phyloP scores from a whole-genome alignment of 2,797 vertebrate species.

The Urocyon cinereoargenteus region DNA sequence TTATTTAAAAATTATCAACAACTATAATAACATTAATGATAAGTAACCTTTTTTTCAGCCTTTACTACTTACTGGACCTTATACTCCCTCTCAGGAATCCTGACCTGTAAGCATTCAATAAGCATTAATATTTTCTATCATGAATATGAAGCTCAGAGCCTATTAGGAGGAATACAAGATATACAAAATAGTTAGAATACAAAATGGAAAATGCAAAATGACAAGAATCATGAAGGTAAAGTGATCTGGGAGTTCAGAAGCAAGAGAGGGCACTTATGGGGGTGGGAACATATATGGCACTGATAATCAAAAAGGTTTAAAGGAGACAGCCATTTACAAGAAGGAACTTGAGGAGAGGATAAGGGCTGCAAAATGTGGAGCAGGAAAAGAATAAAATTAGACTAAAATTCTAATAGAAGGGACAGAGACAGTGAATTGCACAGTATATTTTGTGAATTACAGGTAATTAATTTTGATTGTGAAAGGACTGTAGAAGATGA shows the following conservation, averaged over 20 bases:
- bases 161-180: not conserved
- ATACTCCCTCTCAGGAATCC: not conserved
- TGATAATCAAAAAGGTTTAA: constrained; percentile 22
- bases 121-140: not conserved
- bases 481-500: not conserved
- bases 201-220: not conserved
- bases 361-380: not conserved
- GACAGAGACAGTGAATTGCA: not conserved
- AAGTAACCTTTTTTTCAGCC: not conserved
- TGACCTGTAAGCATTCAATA: not conserved
- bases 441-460: not conserved
- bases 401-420: not conserved
- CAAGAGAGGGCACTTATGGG: not conserved
- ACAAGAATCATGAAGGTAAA: constrained; percentile 30
- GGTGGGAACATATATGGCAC: not conserved
- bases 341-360: not conserved
- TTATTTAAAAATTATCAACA: constrained; percentile 31
- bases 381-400: not conserved
- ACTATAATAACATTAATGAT: constrained; percentile 16
- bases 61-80: not conserved
- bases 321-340: not conserved
- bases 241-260: not conserved
- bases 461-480: constrained; percentile 32
- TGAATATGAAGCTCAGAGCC: not conserved
- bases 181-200: not conserved